These are phyloP conservation scores for Pseudanteris insignis DNA, from an alignment of 2,888 invertebrate genomes.

Conservation along the genomic window DNA sequence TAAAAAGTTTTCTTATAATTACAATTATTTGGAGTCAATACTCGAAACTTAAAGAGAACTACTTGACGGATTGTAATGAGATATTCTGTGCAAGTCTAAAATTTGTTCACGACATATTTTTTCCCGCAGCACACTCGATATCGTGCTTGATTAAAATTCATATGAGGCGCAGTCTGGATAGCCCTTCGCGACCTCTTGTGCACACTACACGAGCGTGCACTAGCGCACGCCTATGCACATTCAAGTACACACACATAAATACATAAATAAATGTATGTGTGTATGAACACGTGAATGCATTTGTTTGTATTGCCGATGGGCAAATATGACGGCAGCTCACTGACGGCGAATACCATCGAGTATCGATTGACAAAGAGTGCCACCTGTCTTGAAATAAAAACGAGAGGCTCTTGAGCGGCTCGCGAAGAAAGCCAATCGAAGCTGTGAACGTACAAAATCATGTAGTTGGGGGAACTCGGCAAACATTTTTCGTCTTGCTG, in stretches of 20 bases:
- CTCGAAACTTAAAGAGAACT: no score
- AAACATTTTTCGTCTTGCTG: no score
- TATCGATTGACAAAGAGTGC: conserved; percentile 41
- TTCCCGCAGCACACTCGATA: conserved; percentile 12
- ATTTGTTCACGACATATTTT: conserved; percentile 18
- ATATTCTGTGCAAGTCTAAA: conserved; percentile 1
- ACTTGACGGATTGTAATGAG: no score
- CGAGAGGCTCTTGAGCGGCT: conserved; percentile 21
- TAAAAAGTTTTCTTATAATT: no score
- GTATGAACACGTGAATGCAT: background rate
- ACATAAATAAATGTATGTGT: no score
- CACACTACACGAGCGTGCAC: no score
- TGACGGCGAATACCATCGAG: conserved; percentile 37
- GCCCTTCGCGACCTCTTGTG: conserved; percentile 31
- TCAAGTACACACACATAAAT: no score
- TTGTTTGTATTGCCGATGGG: conserved; percentile 19
- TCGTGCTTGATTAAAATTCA: conserved; percentile 42
- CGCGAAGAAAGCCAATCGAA: conserved; percentile 17
- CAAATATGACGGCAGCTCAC: conserved; percentile 23
- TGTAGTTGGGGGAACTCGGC: no score
- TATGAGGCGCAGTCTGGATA: conserved; percentile 31
- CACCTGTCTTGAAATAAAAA: conserved; percentile 39
- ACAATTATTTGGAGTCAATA: no score
- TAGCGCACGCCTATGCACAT: no score
- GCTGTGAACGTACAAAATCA: no score